A percentile compares a stretch with the other conserved stretches of the same genome.
phyloP scores from a whole-genome alignment of 92 coral and sea anemone genomes.

The Desmophyllum pertusum region DNA sequence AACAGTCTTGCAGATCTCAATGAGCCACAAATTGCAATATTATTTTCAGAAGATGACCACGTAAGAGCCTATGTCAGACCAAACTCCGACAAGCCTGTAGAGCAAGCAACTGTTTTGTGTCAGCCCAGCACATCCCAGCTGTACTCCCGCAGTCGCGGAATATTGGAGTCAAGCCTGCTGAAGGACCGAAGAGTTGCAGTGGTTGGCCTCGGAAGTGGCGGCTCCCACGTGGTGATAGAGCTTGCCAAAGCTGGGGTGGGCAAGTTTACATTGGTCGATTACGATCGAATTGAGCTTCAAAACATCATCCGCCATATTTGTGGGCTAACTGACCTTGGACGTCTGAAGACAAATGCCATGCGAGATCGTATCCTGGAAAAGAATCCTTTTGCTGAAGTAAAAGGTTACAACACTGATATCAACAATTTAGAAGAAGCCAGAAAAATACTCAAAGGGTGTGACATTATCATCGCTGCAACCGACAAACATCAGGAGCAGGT shows the following conservation, averaged over 20 bases:
- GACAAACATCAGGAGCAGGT: conserved; percentile 95
- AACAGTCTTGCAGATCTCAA: conserved; percentile 32
- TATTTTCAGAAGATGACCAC: conserved; percentile 62
- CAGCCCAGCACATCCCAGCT: conserved; percentile 87
- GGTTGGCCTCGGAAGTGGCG: conserved; percentile 95
- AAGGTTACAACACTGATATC: conserved; percentile 70
- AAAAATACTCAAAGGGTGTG: conserved; percentile 80
- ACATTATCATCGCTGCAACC: conserved; percentile 91
- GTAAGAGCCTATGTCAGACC: conserved; percentile 58
- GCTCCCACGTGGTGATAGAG: conserved; percentile 87
- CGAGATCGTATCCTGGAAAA: conserved; percentile 86
- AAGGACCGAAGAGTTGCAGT: conserved; percentile 89
- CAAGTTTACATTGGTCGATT: conserved; percentile 86
- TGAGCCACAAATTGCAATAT: conserved; percentile 61
- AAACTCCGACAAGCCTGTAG: conserved; percentile 37
- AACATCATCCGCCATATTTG: conserved; percentile 92
- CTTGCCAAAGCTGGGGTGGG: conserved; percentile 99
- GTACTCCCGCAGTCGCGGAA: conserved; percentile 91
- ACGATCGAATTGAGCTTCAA: conserved; percentile 89
- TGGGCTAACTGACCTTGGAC: conserved; percentile 89
- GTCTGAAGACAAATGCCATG: conserved; percentile 89
- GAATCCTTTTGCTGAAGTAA: conserved; percentile 87
- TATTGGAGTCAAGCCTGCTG: conserved; percentile 82
- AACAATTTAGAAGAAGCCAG: conserved; percentile 79
- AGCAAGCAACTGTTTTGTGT: conserved; percentile 69